Evolutionary conservation across 2,113 vertebrate species (phyloP).

Genomic region (Motacilla tschutschensis): DNA sequence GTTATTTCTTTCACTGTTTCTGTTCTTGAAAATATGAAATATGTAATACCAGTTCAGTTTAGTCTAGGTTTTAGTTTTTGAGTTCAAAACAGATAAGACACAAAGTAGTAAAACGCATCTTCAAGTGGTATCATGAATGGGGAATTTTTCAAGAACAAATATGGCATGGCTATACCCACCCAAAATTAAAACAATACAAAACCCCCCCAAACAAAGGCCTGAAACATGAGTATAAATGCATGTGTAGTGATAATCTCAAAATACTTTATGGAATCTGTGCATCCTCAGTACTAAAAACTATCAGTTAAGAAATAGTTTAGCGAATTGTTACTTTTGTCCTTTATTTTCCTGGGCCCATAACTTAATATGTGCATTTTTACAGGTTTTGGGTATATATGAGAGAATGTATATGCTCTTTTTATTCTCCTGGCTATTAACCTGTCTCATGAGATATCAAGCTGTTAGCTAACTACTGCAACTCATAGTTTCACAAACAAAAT

Average conservation of each 20-base stretch:
- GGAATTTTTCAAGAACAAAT: neutral
- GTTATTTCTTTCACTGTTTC: neutral
- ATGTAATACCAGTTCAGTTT: neutral
- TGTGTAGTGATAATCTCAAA: neutral
- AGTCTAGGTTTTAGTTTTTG: neutral
- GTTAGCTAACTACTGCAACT: neutral
- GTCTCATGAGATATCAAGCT: neutral
- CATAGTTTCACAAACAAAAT: neutral
- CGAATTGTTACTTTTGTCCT: neutral
- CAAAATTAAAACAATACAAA: neutral
- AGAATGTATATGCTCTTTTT: fast-evolving
- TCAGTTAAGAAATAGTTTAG: neutral
- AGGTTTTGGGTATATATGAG: neutral
- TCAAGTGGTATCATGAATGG: neutral
- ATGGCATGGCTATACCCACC: neutral
- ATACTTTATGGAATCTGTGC: neutral
- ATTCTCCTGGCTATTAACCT: neutral
- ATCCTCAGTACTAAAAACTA: neutral
- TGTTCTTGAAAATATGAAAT: neutral
- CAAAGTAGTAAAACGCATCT: neutral
- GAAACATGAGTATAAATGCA: neutral
- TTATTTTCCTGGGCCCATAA: neutral
- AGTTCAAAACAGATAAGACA: neutral
- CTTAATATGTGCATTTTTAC: neutral
- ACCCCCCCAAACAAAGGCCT: neutral